These are phyloP conservation scores for Lepus americanus DNA, from an alignment of 2,113 vertebrate genomes.

Conservation along the genomic window DNA sequence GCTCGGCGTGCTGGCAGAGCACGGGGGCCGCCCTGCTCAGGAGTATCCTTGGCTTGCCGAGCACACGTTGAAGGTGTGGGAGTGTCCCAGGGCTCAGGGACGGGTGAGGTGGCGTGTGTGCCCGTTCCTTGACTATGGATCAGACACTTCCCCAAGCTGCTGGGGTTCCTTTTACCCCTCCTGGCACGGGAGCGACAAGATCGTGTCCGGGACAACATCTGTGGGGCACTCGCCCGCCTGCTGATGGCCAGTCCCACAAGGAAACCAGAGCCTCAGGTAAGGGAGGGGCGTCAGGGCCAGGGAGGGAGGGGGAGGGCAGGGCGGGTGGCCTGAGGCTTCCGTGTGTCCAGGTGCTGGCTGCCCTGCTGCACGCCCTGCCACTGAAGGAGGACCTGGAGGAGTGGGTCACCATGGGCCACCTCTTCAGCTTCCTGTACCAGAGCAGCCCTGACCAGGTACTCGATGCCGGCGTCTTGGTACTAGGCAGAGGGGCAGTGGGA, in stretches of 20 bases:
- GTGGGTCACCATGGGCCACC: conserved; percentile 91
- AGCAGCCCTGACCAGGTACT: conserved; percentile 83
- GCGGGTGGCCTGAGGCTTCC: background rate
- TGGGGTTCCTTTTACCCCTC: conserved; percentile 91
- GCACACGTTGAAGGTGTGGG: background rate
- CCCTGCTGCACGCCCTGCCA: conserved; percentile 89
- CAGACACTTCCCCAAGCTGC: conserved; percentile 92
- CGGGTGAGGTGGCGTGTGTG: background rate
- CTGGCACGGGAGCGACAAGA: conserved; percentile 89
- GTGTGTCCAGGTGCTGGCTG: conserved; percentile 90
- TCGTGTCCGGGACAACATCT: conserved; percentile 93
- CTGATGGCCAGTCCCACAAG: conserved; percentile 87
- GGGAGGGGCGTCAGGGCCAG: background rate
- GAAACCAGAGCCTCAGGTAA: conserved; percentile 92
- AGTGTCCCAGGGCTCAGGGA: background rate
- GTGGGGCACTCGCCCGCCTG: conserved; percentile 93
- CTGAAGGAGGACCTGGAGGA: conserved; percentile 94
- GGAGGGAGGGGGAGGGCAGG: background rate
- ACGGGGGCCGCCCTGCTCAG: conserved; percentile 87
- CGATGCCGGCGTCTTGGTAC: too few species aligned
- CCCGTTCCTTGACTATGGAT: conserved; percentile 68
- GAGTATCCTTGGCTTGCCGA: conserved; percentile 85
- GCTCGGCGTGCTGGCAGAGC: conserved; percentile 92
- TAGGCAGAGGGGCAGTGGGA: too few species aligned
- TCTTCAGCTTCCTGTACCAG: conserved; percentile 91